A percentile compares a stretch with the other conserved stretches of the same genome.
These are phyloP conservation scores for Eustalomyia histrio DNA, from an alignment of 2,888 invertebrate genomes.

Conservation along the genomic window DNA sequence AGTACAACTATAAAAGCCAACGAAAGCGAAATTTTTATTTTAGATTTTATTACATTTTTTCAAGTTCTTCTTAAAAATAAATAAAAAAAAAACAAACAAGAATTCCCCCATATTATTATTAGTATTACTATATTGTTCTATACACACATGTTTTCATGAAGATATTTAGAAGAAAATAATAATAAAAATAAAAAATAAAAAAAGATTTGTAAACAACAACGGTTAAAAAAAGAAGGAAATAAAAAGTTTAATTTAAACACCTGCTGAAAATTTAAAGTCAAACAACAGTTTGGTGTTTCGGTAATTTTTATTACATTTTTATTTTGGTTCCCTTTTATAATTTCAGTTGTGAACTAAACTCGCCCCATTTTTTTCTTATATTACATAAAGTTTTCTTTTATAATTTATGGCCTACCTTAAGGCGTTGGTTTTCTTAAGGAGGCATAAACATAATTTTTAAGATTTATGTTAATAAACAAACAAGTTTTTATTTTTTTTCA, in stretches of 20 bases:
- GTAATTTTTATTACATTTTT: background rate
- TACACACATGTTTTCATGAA: slow-evolving; percentile 47
- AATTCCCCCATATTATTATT: slow-evolving; percentile 55
- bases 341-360: background rate
- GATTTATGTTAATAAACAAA: too few relatives aligned
- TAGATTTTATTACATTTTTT: slow-evolving; percentile 51
- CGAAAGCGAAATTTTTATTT: slow-evolving; percentile 67
- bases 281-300: background rate
- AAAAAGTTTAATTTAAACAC: background rate
- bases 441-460: too few relatives aligned
- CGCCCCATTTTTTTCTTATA: background rate
- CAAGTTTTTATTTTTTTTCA: background rate
- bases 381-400: background rate
- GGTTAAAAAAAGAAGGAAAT: background rate
- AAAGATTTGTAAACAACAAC: slow-evolving; percentile 17
- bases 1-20: slow-evolving; percentile 52
- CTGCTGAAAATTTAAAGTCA: background rate
- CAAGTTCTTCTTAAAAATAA: background rate
- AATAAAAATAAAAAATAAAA: too few relatives aligned
- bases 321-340: background rate
- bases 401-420: background rate
- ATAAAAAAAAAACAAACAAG: slow-evolving; percentile 46
- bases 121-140: background rate
- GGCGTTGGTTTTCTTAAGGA: background rate
- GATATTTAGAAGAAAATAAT: slow-evolving; percentile 57